These are phyloP conservation scores for Notodonta dromedarius DNA, from an alignment of 2,888 invertebrate species.

Conservation along the genomic window DNA sequence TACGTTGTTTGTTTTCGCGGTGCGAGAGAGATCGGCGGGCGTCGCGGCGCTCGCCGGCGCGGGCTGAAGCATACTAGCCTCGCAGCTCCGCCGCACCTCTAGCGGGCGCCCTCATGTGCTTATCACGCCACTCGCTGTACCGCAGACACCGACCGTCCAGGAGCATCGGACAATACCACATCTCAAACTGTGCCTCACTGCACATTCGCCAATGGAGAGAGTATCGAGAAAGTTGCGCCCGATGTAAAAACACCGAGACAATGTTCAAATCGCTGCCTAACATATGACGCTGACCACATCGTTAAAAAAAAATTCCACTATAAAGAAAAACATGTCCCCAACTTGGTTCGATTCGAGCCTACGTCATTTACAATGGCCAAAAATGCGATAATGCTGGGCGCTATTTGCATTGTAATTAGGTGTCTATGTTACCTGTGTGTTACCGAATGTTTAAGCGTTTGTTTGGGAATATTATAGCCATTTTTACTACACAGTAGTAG, in stretches of 20 bases:
- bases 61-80: constrained; percentile 60
- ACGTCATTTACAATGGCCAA: constrained; percentile 4
- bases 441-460: neutral
- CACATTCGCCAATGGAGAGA: constrained; percentile 21
- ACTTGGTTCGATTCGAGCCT: neutral
- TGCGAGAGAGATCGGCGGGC: constrained; percentile 38
- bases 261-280: constrained; percentile 9
- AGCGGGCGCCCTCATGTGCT: constrained; percentile 33
- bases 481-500: constrained; percentile 25
- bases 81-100: constrained; percentile 26
- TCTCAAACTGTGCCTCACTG: constrained; percentile 21
- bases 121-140: constrained; percentile 21
- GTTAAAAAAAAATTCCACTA: neutral
- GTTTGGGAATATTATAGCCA: constrained; percentile 14
- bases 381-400: neutral
- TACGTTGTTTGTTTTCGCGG: constrained; percentile 73
- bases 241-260: constrained; percentile 16
- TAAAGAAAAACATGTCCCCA: neutral
- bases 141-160: constrained; percentile 6
- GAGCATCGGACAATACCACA: constrained; percentile 13
- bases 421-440: neutral
- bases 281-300: neutral
- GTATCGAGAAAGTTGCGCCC: constrained; percentile 33
- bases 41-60: constrained; percentile 67
- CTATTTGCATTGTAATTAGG: constrained; percentile 1